Evolutionary conservation across 2,888 invertebrate species (phyloP).

Genomic region (Rugalucina vietnamica): DNA sequence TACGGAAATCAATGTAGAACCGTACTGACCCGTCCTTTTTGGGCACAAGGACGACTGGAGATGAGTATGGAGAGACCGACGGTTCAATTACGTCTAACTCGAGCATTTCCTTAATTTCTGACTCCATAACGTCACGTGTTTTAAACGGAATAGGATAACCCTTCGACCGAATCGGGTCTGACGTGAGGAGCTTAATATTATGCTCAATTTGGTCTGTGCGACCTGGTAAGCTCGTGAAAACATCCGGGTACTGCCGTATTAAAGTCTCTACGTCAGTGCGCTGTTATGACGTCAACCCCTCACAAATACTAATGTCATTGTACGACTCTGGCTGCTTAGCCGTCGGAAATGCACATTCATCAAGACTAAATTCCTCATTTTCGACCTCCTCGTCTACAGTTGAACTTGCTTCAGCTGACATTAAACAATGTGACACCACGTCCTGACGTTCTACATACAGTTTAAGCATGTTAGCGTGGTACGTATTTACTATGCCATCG

Average conservation of each 20-base stretch:
- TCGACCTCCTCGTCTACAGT: not conserved
- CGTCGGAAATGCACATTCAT: not conserved
- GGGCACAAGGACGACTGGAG: too few species aligned
- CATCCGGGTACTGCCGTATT: not conserved
- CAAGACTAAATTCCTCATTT: not conserved
- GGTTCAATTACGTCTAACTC: not conserved
- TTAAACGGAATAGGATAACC: not conserved
- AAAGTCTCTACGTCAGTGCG: not conserved
- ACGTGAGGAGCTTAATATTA: not conserved
- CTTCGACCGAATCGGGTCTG: not conserved
- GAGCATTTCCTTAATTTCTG: not conserved
- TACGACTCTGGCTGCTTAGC: not conserved
- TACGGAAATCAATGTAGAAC: too few species aligned
- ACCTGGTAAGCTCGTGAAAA: not conserved
- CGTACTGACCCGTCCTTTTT: too few species aligned
- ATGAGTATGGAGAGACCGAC: too few species aligned
- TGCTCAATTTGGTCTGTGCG: not conserved
- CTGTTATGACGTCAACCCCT: not conserved
- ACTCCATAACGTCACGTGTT: too few species aligned
- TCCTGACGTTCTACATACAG: not conserved
- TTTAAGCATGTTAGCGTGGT: not conserved
- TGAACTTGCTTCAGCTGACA: not conserved
- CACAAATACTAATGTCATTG: not conserved
- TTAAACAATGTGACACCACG: not conserved
- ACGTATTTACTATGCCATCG: not conserved